Base-by-base conservation (phyloP, 1,140 invertebrate species). In the Tetragnatha versicolor region DNA sequence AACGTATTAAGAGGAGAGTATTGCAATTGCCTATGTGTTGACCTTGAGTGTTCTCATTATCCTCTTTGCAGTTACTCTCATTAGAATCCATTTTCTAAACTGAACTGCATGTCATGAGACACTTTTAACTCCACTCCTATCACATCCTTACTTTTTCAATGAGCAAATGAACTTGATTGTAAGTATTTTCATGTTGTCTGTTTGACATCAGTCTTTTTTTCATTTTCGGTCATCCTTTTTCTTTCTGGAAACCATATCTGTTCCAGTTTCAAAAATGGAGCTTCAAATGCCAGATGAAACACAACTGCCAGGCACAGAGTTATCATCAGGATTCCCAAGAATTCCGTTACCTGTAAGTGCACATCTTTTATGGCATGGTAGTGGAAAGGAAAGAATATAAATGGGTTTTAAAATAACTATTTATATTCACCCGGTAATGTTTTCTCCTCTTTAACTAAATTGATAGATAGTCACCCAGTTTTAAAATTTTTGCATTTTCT, bases 231-330 rank as follows among this genome's bases (percentile, higher is more conserved):
- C 27, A 33, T 2, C 7, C 42, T 79, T n/a, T 35, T 31, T 20
- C 51, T 79, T 22, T 69, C 49, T 27, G 76, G 76, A 37, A 69
- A 79, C 76, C 76, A 79, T 33, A 79, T 68, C 29, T 79, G 63
- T 25, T 79, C 76, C 10, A 82, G 27, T n/a, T 76, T 79, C 14
- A 69, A 17, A 17, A 81, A 65, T 25, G 79, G 80, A 17, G 68
- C 75, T 61, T 80, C 79, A 29, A 79, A 68, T 20, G 69, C 20
- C 3, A 83, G 37, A 61, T 79, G 68, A 45, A 68, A 45, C 10
- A 82, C 47, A 22, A 81, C 29, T 35, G 76, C 45, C 25, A 82
- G 80, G 0, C 51, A 17, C 12, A 79, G n/a, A 42, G 79, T 83
- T 6, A 81, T 77, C 25, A 80, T 72, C 1, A 77, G 27, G 25